These are phyloP conservation scores for Brachirus orientalis DNA, from an alignment of 2,113 vertebrate genomes.

Conservation along the genomic window DNA sequence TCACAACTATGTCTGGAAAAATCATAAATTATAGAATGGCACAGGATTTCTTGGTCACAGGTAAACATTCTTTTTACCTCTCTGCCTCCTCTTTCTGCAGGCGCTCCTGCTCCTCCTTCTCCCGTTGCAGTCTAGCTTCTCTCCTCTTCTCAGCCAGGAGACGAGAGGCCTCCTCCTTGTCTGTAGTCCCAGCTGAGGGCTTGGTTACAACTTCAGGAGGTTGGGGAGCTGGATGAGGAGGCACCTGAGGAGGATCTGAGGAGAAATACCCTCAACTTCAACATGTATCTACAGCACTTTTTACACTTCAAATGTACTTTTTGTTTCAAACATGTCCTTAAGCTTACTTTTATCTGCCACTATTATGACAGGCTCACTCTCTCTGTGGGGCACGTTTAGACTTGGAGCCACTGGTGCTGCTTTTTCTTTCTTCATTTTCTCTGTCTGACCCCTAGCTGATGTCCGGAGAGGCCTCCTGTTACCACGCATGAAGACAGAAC, in stretches of 20 bases:
- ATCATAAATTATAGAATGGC: background rate
- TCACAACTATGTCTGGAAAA: slow-evolving; percentile 84
- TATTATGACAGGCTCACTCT: slow-evolving; percentile 1
- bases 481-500: slow-evolving; percentile 82
- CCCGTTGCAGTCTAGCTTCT: slow-evolving; percentile 90
- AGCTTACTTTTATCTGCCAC: slow-evolving; percentile 50
- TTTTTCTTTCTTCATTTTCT: slow-evolving; percentile 59
- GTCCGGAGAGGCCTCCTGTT: slow-evolving; percentile 86
- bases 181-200: slow-evolving; percentile 86
- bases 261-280: background rate
- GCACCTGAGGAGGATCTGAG: slow-evolving; percentile 30
- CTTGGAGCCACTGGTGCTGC: slow-evolving; percentile 5
- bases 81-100: slow-evolving; percentile 85
- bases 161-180: slow-evolving; percentile 89
- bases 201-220: slow-evolving; percentile 60
- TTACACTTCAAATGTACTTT: background rate
- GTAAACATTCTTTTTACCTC: slow-evolving; percentile 76
- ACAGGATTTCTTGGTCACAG: background rate
- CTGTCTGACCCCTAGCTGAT: slow-evolving; percentile 72
- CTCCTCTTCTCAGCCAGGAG: slow-evolving; percentile 90
- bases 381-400: slow-evolving; percentile 12
- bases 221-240: slow-evolving; percentile 21
- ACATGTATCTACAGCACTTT: background rate
- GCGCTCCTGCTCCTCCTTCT: slow-evolving; percentile 88
- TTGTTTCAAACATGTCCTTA: background rate